These are phyloP conservation scores for Myotis vivesi DNA, from an alignment of 2,797 vertebrate species.

Conservation along the genomic window DNA sequence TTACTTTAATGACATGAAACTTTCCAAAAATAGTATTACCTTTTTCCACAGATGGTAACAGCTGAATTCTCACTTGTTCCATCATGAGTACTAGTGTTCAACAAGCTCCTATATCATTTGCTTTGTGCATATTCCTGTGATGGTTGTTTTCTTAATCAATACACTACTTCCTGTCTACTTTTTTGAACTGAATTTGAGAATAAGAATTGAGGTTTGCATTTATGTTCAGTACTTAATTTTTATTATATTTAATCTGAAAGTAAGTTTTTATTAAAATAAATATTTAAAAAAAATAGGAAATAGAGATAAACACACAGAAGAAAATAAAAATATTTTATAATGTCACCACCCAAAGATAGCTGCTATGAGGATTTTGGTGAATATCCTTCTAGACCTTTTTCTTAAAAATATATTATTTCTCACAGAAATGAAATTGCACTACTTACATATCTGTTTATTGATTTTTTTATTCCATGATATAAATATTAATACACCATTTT, in stretches of 20 bases:
- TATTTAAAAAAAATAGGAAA: conserved; percentile 12
- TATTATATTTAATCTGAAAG: conserved; percentile 1
- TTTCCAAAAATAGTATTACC: not conserved
- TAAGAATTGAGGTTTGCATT: conserved; percentile 15
- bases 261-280: not conserved
- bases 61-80: not conserved
- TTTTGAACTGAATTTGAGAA: conserved; percentile 4
- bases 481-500: not conserved
- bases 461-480: not conserved
- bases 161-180: not conserved
- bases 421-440: not conserved
- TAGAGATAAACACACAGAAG: not conserved
- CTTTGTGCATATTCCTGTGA: not conserved
- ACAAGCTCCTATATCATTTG: not conserved
- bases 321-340: not conserved
- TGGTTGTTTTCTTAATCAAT: not conserved
- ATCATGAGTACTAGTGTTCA: not conserved
- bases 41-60: not conserved
- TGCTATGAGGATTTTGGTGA: not conserved
- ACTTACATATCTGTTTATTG: not conserved
- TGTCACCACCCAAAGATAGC: not conserved
- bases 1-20: not conserved
- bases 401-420: not conserved
- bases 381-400: not conserved
- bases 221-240: not conserved